Percentiles rank a stretch among this genome's conserved stretches.
phyloP scores from a whole-genome alignment of 2,113 vertebrate species.

The Elephas maximus region DNA sequence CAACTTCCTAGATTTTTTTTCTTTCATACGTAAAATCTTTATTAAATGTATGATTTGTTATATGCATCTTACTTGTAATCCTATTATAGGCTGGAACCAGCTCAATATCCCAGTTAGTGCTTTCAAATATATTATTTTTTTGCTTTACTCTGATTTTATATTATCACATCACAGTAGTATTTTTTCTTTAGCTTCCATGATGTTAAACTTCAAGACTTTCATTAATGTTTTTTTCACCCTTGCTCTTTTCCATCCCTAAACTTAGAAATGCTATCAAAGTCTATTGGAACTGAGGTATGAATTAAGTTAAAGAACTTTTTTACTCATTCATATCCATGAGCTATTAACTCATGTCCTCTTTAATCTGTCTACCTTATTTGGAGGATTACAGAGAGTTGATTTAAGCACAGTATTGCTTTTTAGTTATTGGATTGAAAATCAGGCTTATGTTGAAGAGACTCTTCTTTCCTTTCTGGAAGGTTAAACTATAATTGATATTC shows the following conservation, averaged over 20 bases:
- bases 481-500: conserved; percentile 68
- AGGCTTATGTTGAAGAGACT: conserved; percentile 60
- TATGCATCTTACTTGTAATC: neutral
- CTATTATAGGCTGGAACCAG: neutral
- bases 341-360: conserved; percentile 66
- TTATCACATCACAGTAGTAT: neutral
- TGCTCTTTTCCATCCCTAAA: conserved; percentile 32
- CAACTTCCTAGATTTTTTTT: neutral
- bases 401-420: conserved; percentile 71
- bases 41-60: neutral
- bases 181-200: neutral
- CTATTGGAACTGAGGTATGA: conserved; percentile 54
- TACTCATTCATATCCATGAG: conserved; percentile 61
- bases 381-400: conserved; percentile 61
- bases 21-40: neutral
- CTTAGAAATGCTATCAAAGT: conserved; percentile 47
- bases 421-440: conserved; percentile 69
- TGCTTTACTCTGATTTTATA: neutral
- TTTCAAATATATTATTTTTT: neutral
- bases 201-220: conserved; percentile 19
- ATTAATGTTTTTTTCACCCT: neutral
- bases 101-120: neutral
- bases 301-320: conserved; percentile 69
- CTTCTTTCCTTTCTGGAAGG: conserved; percentile 70
- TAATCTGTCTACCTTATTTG: conserved; percentile 69